These are phyloP conservation scores for Suricata suricatta DNA, from an alignment of 2,113 vertebrate species.

Conservation along the genomic window DNA sequence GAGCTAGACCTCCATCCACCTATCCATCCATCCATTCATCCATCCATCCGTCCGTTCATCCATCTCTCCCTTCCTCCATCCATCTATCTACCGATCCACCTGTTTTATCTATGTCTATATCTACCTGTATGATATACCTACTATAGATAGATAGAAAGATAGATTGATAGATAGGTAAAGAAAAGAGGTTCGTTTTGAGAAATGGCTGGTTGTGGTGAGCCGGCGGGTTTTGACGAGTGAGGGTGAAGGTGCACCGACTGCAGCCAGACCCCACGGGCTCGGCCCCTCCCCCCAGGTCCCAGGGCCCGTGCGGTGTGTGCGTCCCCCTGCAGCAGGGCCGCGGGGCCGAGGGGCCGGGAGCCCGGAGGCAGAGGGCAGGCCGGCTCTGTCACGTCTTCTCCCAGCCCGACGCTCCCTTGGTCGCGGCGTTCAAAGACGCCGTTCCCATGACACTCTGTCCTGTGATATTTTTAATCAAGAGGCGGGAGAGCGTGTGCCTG, in stretches of 20 bases:
- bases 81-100: no score
- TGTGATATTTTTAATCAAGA: slow-evolving; percentile 37
- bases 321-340: fast-evolving
- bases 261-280: fast-evolving
- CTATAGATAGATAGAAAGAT: neutral
- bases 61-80: fast-evolving
- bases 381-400: neutral
- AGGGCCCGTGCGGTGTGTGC: fast-evolving
- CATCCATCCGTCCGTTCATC: fast-evolving
- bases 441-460: neutral
- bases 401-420: neutral
- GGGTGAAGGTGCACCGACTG: fast-evolving
- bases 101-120: fast-evolving
- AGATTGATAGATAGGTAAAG: neutral
- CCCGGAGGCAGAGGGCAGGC: fast-evolving
- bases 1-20: fast-evolving
- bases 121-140: neutral
- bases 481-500: neutral
- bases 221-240: no score
- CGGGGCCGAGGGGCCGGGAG: fast-evolving
- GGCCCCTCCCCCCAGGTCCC: neutral
- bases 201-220: neutral
- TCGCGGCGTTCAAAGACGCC: neutral
- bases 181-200: neutral
- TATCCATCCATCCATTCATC: fast-evolving